Evolutionary conservation across 2,797 vertebrate genomes (phyloP).

Genomic region (Schizopygopsis malacanthus): DNA sequence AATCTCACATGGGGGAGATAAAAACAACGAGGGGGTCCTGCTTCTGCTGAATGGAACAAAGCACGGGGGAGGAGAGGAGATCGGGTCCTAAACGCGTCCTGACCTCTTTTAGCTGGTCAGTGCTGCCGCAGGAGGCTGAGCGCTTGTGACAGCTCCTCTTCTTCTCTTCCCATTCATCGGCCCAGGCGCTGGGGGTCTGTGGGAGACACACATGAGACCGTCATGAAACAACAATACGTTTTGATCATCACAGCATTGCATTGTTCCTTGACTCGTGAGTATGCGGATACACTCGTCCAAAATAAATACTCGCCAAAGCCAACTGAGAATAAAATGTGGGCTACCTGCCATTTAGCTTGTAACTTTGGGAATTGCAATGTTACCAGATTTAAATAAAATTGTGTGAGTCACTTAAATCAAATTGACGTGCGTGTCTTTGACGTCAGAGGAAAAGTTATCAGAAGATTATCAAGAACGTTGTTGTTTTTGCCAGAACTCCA

Average conservation of each 20-base stretch:
- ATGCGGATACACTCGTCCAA: neutral
- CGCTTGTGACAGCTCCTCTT: conserved; percentile 88
- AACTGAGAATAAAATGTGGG: neutral
- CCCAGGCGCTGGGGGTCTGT: conserved; percentile 89
- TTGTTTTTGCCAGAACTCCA: neutral
- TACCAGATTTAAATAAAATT: neutral
- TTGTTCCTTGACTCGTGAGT: neutral
- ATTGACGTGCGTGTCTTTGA: neutral
- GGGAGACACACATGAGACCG: conserved; percentile 48
- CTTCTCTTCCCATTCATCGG: conserved; percentile 80
- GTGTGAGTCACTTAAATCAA: neutral
- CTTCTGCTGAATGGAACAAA: conserved; percentile 46
- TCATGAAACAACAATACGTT: conserved; percentile 18
- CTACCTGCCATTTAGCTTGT: neutral
- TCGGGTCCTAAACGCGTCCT: conserved; percentile 61
- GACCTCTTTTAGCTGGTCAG: conserved; percentile 90
- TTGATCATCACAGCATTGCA: conserved; percentile 21
- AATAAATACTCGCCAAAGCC: neutral
- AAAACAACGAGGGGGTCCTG: conserved; percentile 31
- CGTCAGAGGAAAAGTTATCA: neutral
- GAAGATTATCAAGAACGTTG: neutral
- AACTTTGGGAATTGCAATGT: neutral
- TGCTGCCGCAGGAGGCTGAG: conserved; percentile 89
- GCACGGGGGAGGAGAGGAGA: conserved; percentile 44
- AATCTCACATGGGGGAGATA: conserved; percentile 33